Evolutionary conservation across 1,140 invertebrate genomes (phyloP), one percentile per base, ranked within the genome.

Genomic region (Coenobita brevimanus): DNA sequence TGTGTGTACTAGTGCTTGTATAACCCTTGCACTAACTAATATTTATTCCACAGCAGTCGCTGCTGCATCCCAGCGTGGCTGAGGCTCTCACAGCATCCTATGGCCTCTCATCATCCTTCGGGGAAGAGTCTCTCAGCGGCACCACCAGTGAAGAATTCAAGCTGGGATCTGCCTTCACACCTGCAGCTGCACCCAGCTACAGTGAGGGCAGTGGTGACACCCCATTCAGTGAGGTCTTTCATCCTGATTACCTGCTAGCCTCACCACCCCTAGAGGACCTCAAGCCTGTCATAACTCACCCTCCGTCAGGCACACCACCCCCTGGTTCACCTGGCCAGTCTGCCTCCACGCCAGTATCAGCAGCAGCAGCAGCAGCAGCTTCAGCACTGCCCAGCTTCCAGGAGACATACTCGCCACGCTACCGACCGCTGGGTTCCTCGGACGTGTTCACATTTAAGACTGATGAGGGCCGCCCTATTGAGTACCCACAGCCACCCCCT

Each of bases 361-460:
- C 87, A 15, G 67, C 89, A 27, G 87, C 81, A 46, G 82, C 83
- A 50, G 80, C 73, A 46, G 85, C 62, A 24, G 82, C 88, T n/a
- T 43, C 84, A 36, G 89, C 96, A 46, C 92, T 97, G 86, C 96
- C 96, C 73, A 97, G 96, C 93, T 97, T 97, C 93, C 96, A 97
- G 93, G 96, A 97, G 92, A 97, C 96, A 38, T 97, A 97, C 92
- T 96, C 96, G 46, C 90, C 90, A 13, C 71, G 91, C 41, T 91
- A 91, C 93, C 93, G 83, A 94, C 94, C 27, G 93, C 94, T 82
- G 91, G 92, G 92, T 93, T 92, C 92, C 93, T 92, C 92, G 93
- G 91, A 92, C 85, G 91, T 91, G 27, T 92, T 92, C 91, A 92
- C 91, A 3, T 90, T 90, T 33, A 90, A 90, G 62, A 89, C 89